Percentiles rank a stretch among this genome's conserved stretches.
Conservation (phyloP, 2,888 invertebrate genomes). For the Polyploca ridens region DNA sequence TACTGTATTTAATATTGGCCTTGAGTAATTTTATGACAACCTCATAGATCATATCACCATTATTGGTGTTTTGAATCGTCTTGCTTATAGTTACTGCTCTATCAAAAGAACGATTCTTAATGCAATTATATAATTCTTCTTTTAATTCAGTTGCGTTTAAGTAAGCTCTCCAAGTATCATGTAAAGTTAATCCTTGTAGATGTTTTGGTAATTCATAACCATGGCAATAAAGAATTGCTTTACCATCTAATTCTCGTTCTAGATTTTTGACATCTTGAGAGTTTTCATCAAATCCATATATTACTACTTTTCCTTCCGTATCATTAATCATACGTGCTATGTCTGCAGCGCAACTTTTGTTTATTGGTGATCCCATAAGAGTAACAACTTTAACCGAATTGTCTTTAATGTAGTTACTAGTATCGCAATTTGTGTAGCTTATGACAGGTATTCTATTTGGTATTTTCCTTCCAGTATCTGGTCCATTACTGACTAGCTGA, state of each 20-base stretch:
- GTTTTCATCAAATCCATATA: slow-evolving; percentile 42
- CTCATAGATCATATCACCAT: slow-evolving; percentile 26
- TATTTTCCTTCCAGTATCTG: slow-evolving; percentile 47
- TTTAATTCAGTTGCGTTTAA: slow-evolving; percentile 36
- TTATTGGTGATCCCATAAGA: slow-evolving; percentile 56
- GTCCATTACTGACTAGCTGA: slow-evolving; percentile 54
- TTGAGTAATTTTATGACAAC: slow-evolving; percentile 36
- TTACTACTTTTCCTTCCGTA: slow-evolving; percentile 44
- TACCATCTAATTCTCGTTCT: slow-evolving; percentile 32
- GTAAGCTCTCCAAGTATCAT: slow-evolving; percentile 39
- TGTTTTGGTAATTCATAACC: slow-evolving; percentile 34
- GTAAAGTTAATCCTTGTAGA: slow-evolving; percentile 38
- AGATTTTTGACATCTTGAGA: slow-evolving; percentile 42
- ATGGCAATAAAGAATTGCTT: slow-evolving; percentile 34
- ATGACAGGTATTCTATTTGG: slow-evolving; percentile 56
- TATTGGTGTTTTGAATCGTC: slow-evolving; percentile 25
- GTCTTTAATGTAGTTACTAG: slow-evolving; percentile 49
- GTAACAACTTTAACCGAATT: slow-evolving; percentile 49
- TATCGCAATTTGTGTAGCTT: slow-evolving; percentile 48
- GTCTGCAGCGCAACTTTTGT: slow-evolving; percentile 50
- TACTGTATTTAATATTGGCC: slow-evolving; percentile 25
- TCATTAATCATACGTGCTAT: slow-evolving; percentile 52
- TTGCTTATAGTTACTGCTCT: slow-evolving; percentile 40
- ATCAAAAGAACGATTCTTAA: slow-evolving; percentile 32
- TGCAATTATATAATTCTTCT: slow-evolving; percentile 32